A percentile compares a stretch with the other conserved stretches of the same genome.
These are phyloP conservation scores for Pheucticus melanocephalus DNA, from an alignment of 2,113 vertebrate genomes.

Conservation along the genomic window DNA sequence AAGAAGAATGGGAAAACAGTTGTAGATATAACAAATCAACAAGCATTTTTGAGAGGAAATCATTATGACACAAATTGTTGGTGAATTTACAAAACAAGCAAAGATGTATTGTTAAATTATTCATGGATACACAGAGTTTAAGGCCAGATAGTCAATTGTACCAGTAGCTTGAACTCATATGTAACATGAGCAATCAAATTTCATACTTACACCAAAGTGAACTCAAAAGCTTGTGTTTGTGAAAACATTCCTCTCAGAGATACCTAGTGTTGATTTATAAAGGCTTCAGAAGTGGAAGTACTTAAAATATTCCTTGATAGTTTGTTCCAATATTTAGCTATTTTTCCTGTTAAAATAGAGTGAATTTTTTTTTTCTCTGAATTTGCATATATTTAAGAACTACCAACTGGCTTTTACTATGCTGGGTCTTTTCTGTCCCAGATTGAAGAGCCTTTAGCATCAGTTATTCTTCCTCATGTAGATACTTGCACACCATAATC, in stretches of 20 bases:
- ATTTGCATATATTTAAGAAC: neutral
- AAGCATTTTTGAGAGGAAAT: neutral
- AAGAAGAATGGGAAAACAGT: neutral
- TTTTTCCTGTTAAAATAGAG: neutral
- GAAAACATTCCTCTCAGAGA: neutral
- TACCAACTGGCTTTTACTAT: neutral
- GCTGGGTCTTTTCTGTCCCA: neutral
- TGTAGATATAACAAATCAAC: neutral
- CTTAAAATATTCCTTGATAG: neutral
- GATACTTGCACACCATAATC: neutral
- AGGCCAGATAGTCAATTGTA: neutral
- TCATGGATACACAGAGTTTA: neutral
- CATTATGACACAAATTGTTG: neutral
- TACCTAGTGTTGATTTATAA: neutral
- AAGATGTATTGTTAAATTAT: conserved; percentile 19
- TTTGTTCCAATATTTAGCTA: neutral
- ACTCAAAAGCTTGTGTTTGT: neutral
- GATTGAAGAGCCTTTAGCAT: neutral
- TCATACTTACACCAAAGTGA: neutral
- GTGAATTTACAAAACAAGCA: neutral
- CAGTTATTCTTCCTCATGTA: neutral
- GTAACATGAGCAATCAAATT: neutral
- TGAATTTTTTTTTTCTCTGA: neutral
- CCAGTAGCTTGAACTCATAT: neutral
- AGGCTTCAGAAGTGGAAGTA: neutral